Conservation (phyloP, 2,113 vertebrate species). For the Chionodraco myersi region DNA sequence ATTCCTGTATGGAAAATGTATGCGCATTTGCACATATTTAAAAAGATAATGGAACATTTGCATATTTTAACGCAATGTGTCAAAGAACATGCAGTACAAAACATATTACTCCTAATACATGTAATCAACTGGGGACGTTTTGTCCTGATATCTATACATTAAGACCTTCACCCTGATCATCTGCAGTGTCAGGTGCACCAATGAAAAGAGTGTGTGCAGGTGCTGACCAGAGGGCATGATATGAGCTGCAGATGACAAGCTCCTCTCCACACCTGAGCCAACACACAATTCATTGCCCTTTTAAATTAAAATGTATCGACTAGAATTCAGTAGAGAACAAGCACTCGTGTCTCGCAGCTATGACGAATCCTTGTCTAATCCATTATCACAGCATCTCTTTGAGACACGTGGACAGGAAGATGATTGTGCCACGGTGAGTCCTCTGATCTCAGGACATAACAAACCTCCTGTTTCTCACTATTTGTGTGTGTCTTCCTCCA, state of each 20-base stretch:
- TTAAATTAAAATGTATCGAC: conserved; percentile 56
- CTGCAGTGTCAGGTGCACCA: no score
- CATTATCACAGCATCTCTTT: conserved; percentile 18
- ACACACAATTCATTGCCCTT: conserved; percentile 26
- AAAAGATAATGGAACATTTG: no score
- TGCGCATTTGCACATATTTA: no score
- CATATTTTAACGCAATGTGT: no score
- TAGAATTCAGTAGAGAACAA: conserved; percentile 14
- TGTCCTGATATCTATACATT: no score
- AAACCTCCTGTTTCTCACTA: conserved; percentile 17
- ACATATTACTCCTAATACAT: no score
- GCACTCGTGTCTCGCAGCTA: conserved; percentile 20
- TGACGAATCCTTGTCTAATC: conserved; percentile 31
- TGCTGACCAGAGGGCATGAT: conserved; percentile 51
- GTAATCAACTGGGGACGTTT: no score
- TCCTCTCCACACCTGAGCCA: conserved; percentile 61
- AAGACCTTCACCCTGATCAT: no score
- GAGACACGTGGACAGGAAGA: conserved; percentile 21
- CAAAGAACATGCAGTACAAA: no score
- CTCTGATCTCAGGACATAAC: conserved; percentile 24
- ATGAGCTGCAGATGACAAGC: conserved; percentile 35
- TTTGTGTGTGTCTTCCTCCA: conserved; percentile 1
- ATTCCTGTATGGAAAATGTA: no score
- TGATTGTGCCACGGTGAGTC: conserved; percentile 14
- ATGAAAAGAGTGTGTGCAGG: neutral